phyloP scores from a whole-genome alignment of 2,888 invertebrate species.

The Eupithecia exiguata region DNA sequence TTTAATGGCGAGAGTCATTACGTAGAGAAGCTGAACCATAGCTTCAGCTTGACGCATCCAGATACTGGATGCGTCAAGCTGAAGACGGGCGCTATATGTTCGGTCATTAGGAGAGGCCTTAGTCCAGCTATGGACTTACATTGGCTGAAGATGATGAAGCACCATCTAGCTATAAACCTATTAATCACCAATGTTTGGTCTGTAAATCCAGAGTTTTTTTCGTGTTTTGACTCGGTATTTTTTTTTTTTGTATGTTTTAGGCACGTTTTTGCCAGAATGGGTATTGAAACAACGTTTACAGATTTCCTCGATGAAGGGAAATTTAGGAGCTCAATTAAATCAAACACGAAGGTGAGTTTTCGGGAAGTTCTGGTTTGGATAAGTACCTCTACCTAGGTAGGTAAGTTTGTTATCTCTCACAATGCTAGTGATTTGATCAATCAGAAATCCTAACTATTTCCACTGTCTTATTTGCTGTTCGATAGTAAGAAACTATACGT shows the following conservation, averaged over 20 bases:
- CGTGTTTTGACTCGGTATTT: neutral
- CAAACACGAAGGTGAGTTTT: conserved; percentile 91
- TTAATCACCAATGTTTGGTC: neutral
- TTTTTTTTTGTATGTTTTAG: conserved; percentile 74
- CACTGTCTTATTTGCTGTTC: too few relatives aligned
- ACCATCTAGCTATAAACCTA: too few relatives aligned
- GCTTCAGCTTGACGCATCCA: too few relatives aligned
- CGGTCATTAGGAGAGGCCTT: too few relatives aligned
- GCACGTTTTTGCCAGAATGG: conserved; percentile 84
- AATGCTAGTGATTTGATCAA: neutral
- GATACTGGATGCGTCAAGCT: too few relatives aligned
- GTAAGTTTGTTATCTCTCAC: neutral
- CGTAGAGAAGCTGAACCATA: too few relatives aligned
- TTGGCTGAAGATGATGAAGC: too few relatives aligned
- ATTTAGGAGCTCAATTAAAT: conserved; percentile 87
- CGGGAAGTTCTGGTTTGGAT: neutral
- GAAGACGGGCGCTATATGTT: too few relatives aligned
- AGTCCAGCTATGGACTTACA: too few relatives aligned
- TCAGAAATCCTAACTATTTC: neutral
- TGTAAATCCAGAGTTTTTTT: neutral
- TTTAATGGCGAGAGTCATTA: too few relatives aligned
- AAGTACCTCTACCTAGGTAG: too few relatives aligned
- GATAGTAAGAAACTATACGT: too few relatives aligned
- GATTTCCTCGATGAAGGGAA: conserved; percentile 88
- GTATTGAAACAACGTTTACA: conserved; percentile 89